Base-by-base conservation (phyloP, 2,113 vertebrate genomes). In the Corythornis cristatus region DNA sequence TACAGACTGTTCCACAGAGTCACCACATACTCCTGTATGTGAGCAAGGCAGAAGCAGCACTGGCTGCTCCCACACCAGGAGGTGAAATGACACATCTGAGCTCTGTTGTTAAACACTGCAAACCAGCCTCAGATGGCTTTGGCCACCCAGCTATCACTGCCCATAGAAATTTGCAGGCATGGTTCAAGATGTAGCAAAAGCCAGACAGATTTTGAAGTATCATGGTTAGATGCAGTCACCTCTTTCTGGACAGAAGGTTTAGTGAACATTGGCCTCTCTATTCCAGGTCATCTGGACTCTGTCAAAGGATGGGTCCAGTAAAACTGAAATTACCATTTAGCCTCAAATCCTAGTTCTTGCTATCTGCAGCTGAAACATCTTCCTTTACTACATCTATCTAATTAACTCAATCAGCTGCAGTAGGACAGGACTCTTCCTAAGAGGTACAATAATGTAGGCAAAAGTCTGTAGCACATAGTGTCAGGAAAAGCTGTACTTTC, bases 11-110 rank as follows among this genome's bases (percentile, higher is more conserved):
- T 83, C 83, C 2, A 0, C 40, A 78, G 18, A 5, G 25, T 71
- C 8, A 71, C 19, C 12, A 8, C 25, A 16, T 35, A 37, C 0
- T 1, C 21, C 43, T 42, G 6, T 29, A 61, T 2, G 0, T 6
- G 6, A 60, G 46, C 26, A 53, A 81, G 26, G 71, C 57, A 71
- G 48, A 64, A 33, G 31, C 15, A 43, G 11, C 40, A 54, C 1
- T 1, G 42, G 42, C 51, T 77, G 25, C 16, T 81, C 5, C 28
- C 45, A 11, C 0, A 0, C 26, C 72, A 57, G 5, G 8, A 11
- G 33, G 11, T 40, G 33, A 81, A 84, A 84, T 0, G 0, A 12
- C 25, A 23, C 19, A 74, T 9, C 14, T 54, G 51, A 84, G 21
- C 15, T 70, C 42, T 65, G 35, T 8, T 50, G 22, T 51, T 56